Conservation (phyloP, 2,797 vertebrate genomes). For the Lepus oiostolus region DNA sequence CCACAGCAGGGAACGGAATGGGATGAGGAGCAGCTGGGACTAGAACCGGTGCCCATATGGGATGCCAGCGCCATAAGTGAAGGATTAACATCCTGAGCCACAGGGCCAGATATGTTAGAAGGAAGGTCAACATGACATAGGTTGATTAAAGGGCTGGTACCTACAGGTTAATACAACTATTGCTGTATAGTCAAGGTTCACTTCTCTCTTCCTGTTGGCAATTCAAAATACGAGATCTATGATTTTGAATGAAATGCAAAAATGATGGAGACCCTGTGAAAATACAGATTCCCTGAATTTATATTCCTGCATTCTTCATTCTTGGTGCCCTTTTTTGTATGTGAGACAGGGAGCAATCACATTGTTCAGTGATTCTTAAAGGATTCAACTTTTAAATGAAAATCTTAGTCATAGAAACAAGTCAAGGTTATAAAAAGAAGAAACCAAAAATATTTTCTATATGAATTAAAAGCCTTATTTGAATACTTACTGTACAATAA, state of each 20-base stretch:
- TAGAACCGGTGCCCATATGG: too few relatives aligned
- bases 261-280: not conserved
- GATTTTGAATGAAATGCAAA: slow-evolving; percentile 29
- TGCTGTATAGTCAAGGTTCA: not conserved
- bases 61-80: too few relatives aligned
- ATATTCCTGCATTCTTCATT: not conserved
- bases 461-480: slow-evolving; percentile 7
- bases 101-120: not conserved
- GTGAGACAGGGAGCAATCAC: not conserved
- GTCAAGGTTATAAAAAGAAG: slow-evolving; percentile 26
- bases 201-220: not conserved
- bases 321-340: not conserved
- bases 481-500: not conserved
- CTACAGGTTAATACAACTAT: not conserved
- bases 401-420: not conserved
- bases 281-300: not conserved
- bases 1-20: too few relatives aligned
- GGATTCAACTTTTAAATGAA: not conserved
- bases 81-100: too few relatives aligned
- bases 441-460: not conserved
- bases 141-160: slow-evolving; percentile 44
- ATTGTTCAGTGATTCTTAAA: not conserved
- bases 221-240: slow-evolving; percentile 1
- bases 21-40: too few relatives aligned
- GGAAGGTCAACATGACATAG: not conserved